Conservation (phyloP, 2,888 invertebrate species). For the Cantharis rufa region DNA sequence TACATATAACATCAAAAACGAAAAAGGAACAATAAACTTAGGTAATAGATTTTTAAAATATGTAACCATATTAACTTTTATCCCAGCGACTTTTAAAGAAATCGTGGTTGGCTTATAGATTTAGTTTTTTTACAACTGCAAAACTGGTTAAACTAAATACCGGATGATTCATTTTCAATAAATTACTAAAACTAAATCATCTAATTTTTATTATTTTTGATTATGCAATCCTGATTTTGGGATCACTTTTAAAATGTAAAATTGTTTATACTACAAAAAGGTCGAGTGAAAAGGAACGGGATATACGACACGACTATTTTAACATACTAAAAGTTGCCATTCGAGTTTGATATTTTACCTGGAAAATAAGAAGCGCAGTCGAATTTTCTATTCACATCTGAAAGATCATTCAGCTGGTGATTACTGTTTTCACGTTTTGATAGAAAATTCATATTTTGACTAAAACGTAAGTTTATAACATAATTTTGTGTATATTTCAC, state of each 20-base stretch:
- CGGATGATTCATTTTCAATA: neutral
- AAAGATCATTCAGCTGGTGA: neutral
- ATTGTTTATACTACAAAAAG: neutral
- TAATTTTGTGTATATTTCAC: neutral
- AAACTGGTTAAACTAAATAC: neutral
- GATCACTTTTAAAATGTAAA: neutral
- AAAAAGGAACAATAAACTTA: constrained; percentile 13
- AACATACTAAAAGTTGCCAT: neutral
- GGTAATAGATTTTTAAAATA: neutral
- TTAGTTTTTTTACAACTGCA: neutral
- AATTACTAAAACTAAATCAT: neutral
- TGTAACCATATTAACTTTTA: neutral
- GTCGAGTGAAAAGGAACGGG: neutral
- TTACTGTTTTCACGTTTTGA: neutral
- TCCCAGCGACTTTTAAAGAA: neutral
- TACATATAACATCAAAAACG: constrained; percentile 15
- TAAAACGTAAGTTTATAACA: neutral
- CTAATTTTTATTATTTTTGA: neutral
- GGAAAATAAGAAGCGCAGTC: neutral
- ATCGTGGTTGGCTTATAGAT: neutral
- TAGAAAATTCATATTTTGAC: neutral
- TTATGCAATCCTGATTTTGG: neutral
- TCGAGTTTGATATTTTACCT: neutral
- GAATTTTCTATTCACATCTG: neutral
- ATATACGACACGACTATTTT: neutral